phyloP scores from a whole-genome alignment of 2,113 vertebrate species.

The Campylomormyrus tamandua region DNA sequence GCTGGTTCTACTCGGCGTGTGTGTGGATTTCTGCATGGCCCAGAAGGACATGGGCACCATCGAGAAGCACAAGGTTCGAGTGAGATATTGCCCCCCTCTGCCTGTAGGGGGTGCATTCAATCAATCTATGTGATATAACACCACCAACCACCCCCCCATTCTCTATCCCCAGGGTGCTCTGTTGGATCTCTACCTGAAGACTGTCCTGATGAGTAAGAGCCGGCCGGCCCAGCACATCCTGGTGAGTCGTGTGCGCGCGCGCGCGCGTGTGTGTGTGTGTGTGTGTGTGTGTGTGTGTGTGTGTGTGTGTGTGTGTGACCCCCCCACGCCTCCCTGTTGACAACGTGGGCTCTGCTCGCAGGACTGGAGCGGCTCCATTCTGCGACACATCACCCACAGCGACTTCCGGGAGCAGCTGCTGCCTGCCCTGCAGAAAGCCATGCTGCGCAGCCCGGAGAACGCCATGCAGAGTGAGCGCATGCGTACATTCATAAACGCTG shows the following conservation, averaged over 20 bases:
- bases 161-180: conserved; percentile 62
- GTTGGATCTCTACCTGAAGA: conserved; percentile 89
- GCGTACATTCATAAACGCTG: background rate
- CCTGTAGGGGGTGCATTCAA: background rate
- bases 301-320: background rate
- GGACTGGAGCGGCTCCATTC: conserved; percentile 74
- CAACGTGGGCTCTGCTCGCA: conserved; percentile 36
- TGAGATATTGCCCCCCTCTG: background rate
- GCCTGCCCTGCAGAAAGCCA: conserved; percentile 84
- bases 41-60: conserved; percentile 74
- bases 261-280: background rate
- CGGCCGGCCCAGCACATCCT: conserved; percentile 81
- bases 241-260: conserved; percentile 54
- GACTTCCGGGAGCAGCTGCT: conserved; percentile 88
- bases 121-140: background rate
- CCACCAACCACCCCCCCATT: background rate
- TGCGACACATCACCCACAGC: conserved; percentile 77
- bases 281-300: background rate
- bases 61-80: conserved; percentile 72
- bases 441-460: conserved; percentile 90
- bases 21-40: conserved; percentile 76
- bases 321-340: background rate
- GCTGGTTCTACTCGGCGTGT: conserved; percentile 71
- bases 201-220: conserved; percentile 87
- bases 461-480: conserved; percentile 79